phyloP scores from a whole-genome alignment of 2,888 invertebrate species.

The Tenthredo mesomela region DNA sequence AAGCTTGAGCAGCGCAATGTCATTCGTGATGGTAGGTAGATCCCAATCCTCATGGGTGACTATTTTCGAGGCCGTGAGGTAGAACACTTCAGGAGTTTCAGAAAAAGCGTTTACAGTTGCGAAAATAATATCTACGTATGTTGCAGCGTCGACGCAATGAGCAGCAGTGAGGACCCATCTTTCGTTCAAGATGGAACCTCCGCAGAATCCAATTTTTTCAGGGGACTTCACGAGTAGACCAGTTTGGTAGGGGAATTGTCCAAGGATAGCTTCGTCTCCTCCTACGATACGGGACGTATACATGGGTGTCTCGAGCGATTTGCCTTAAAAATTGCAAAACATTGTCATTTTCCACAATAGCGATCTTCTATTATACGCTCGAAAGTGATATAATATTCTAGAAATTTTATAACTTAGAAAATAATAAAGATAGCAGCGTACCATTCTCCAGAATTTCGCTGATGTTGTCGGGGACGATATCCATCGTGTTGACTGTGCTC shows the following conservation, averaged over 20 bases:
- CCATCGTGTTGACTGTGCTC: neutral
- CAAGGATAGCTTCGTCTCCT: neutral
- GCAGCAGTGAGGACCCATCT: slow-evolving; percentile 49
- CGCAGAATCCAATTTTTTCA: neutral
- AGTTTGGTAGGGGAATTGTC: slow-evolving; percentile 45
- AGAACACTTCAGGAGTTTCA: slow-evolving; percentile 45
- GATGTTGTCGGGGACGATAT: neutral
- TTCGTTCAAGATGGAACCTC: slow-evolving; percentile 48
- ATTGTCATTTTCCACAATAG: neutral
- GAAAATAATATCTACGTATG: slow-evolving; percentile 44
- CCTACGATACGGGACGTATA: slow-evolving; percentile 1
- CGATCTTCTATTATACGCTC: too few relatives aligned
- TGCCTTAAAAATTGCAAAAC: neutral
- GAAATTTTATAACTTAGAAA: neutral
- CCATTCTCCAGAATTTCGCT: neutral
- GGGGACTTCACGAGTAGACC: neutral
- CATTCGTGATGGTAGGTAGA: slow-evolving; percentile 56
- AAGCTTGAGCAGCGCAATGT: slow-evolving; percentile 62
- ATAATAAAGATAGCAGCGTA: neutral
- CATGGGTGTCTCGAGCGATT: neutral
- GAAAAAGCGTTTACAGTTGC: slow-evolving; percentile 49
- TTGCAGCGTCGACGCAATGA: slow-evolving; percentile 43
- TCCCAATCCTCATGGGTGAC: slow-evolving; percentile 55
- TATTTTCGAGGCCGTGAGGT: slow-evolving; percentile 53
- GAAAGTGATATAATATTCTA: neutral